These are phyloP conservation scores for Nicator chloris DNA, from an alignment of 2,113 vertebrate genomes.

Conservation along the genomic window DNA sequence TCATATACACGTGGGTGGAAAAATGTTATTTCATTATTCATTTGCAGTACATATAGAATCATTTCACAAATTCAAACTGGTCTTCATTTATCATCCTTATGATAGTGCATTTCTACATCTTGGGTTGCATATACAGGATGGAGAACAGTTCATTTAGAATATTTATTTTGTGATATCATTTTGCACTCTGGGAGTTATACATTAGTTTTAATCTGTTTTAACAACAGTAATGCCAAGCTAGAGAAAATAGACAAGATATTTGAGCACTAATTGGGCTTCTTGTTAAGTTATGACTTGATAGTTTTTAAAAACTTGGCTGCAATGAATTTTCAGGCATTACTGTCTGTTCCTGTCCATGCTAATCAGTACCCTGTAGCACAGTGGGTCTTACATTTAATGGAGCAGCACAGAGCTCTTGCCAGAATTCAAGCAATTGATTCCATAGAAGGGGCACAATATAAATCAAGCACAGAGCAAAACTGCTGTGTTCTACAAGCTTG, in stretches of 20 bases:
- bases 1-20: neutral
- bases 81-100: constrained; percentile 2
- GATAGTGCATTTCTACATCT: neutral
- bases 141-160: constrained; percentile 12
- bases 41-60: constrained; percentile 8
- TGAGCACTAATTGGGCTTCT: constrained; percentile 29
- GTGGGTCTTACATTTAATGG: constrained; percentile 42
- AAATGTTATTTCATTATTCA: constrained; percentile 45
- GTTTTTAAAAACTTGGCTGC: neutral
- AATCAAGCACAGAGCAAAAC: constrained; percentile 46
- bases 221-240: neutral
- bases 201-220: constrained; percentile 49
- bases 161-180: constrained; percentile 49
- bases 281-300: neutral
- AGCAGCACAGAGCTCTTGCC: neutral
- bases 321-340: constrained; percentile 4
- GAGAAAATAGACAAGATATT: constrained; percentile 24
- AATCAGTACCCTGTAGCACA: constrained; percentile 37
- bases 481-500: constrained; percentile 23
- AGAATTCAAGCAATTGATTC: constrained; percentile 48
- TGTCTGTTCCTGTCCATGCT: constrained; percentile 1
- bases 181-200: constrained; percentile 16
- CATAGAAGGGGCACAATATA: constrained; percentile 53
- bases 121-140: neutral
- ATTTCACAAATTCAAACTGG: constrained; percentile 1